Conservation (phyloP, 1,140 invertebrate genomes). For the Philotrypesis tridentata region DNA sequence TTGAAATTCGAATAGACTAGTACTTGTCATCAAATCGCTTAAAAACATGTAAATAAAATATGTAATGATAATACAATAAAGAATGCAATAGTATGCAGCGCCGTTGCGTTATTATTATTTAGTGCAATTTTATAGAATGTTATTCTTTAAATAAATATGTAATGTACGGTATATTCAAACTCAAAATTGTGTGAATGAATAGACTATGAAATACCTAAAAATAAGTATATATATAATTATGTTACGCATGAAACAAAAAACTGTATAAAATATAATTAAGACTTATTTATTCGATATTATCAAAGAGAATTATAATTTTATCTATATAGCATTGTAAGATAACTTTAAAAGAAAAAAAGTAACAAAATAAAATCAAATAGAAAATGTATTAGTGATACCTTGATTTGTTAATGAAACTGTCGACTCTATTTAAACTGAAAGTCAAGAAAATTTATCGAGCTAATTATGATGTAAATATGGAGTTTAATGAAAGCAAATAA, state of each 20-base stretch:
- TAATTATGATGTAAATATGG: background rate
- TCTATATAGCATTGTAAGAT: no score
- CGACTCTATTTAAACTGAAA: slow-evolving; percentile 37
- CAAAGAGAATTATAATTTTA: no score
- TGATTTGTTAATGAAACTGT: background rate
- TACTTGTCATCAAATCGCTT: background rate
- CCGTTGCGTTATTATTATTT: background rate
- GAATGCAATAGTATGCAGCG: background rate
- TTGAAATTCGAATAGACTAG: background rate
- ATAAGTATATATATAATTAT: background rate
- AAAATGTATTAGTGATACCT: no score
- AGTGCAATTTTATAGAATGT: slow-evolving; percentile 11
- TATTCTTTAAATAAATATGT: slow-evolving; percentile 4
- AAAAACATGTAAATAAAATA: background rate
- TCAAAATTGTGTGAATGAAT: no score
- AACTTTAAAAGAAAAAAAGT: no score
- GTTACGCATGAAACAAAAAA: no score
- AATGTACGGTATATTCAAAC: background rate
- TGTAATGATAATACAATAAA: background rate
- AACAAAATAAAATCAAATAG: no score
- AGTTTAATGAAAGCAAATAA: background rate
- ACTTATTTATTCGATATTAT: background rate
- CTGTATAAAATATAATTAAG: background rate
- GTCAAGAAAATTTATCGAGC: background rate
- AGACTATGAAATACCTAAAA: no score